Percentiles rank a stretch among this genome's conserved stretches.
Conservation (phyloP, 2,797 vertebrate species). For the Thunnus albacares region DNA sequence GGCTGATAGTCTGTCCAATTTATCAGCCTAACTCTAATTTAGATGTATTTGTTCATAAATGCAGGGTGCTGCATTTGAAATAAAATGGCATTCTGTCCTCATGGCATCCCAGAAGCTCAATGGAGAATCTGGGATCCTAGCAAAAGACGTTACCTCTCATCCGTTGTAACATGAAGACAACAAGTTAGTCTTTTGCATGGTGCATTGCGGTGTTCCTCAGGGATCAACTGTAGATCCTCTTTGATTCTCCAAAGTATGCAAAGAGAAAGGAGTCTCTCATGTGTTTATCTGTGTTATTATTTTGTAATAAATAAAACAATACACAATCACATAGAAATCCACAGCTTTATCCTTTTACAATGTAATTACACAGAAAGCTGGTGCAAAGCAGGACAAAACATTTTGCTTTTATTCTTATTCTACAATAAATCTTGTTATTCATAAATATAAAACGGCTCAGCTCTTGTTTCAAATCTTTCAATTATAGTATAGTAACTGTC, state of each 20-base stretch:
- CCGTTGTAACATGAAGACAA: not conserved
- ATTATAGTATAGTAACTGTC: too few species aligned
- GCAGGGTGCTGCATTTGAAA: slow-evolving; percentile 1
- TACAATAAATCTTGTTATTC: not conserved
- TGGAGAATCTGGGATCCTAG: not conserved
- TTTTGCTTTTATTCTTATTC: not conserved
- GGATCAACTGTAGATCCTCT: not conserved
- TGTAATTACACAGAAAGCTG: too few species aligned
- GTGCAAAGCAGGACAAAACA: not conserved
- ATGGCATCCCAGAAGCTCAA: not conserved
- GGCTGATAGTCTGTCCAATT: too few species aligned
- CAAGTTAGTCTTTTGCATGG: not conserved
- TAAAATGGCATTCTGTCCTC: not conserved
- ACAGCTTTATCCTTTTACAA: not conserved
- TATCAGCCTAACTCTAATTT: not conserved
- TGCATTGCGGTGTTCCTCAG: slow-evolving; percentile 1
- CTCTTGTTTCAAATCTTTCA: too few species aligned
- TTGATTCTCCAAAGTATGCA: not conserved
- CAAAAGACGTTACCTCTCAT: not conserved
- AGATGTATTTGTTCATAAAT: not conserved
- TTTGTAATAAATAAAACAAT: not conserved
- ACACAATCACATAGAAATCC: not conserved
- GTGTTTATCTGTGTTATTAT: not conserved
- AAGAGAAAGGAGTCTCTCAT: not conserved
- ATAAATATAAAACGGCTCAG: not conserved